phyloP scores from a whole-genome alignment of 2,888 invertebrate genomes.

The Mesoligia furuncula region DNA sequence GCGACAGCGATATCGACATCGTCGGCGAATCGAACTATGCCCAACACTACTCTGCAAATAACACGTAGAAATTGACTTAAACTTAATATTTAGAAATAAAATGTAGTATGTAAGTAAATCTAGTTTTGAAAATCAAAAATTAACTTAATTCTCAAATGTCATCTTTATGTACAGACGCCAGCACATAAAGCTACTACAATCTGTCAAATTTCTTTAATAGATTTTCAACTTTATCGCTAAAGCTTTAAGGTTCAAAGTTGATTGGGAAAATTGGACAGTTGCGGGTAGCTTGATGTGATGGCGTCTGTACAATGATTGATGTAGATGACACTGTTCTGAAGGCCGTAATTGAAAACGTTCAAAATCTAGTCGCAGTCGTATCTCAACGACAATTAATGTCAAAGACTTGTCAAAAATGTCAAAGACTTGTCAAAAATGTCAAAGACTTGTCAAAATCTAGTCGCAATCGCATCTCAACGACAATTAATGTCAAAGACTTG shows the following conservation, averaged over 20 bases:
- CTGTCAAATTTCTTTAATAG: too few relatives aligned
- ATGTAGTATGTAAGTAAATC: neutral
- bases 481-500: too few relatives aligned
- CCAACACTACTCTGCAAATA: slow-evolving; percentile 79
- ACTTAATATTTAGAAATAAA: neutral
- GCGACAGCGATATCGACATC: slow-evolving; percentile 91
- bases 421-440: too few relatives aligned
- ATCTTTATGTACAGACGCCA: neutral
- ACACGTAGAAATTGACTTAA: slow-evolving; percentile 67
- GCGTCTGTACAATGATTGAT: neutral
- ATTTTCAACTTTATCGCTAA: too few relatives aligned
- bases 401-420: too few relatives aligned
- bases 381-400: neutral
- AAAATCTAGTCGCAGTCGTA: neutral
- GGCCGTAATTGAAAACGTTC: neutral
- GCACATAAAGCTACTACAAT: too few relatives aligned
- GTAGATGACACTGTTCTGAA: neutral
- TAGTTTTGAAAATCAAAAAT: neutral
- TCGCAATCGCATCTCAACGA: too few relatives aligned
- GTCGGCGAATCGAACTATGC: slow-evolving; percentile 88
- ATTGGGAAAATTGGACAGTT: too few relatives aligned
- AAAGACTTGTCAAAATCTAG: too few relatives aligned
- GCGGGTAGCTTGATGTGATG: too few relatives aligned
- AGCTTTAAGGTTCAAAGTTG: too few relatives aligned
- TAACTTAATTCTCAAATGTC: neutral